phyloP scores from a whole-genome alignment of 2,888 invertebrate genomes.

The Leuctra nigra region DNA sequence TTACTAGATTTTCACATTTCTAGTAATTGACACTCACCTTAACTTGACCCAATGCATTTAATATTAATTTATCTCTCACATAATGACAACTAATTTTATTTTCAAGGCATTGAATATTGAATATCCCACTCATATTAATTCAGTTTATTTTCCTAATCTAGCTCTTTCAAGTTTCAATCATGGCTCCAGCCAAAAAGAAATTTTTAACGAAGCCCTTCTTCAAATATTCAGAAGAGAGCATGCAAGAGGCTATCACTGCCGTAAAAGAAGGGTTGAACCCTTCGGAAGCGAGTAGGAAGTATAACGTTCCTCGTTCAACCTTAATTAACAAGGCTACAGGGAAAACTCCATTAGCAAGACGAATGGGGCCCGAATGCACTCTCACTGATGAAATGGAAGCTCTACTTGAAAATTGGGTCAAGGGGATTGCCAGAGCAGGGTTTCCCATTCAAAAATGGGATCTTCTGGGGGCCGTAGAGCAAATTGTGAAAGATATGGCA shows the following conservation, averaged over 20 bases:
- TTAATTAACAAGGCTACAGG: background rate
- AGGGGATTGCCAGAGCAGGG: slow-evolving; percentile 24
- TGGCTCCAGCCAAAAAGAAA: background rate
- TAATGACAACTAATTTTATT: no score
- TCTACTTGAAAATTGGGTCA: slow-evolving; percentile 29
- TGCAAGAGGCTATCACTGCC: background rate
- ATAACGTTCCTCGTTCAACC: background rate
- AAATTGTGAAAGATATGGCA: slow-evolving; percentile 21
- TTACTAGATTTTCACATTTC: background rate
- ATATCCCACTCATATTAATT: background rate
- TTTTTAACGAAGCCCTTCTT: background rate
- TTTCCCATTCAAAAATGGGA: slow-evolving; percentile 29
- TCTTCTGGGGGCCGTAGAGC: slow-evolving; percentile 28
- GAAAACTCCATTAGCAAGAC: background rate
- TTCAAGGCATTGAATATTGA: no score
- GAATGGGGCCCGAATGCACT: slow-evolving; percentile 29
- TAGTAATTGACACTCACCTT: background rate
- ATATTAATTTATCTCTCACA: no score
- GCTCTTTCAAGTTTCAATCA: background rate
- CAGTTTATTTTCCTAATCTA: background rate
- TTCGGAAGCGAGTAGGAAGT: background rate
- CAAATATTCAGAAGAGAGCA: background rate
- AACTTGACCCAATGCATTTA: no score
- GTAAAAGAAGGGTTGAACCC: background rate
- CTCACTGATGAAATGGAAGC: slow-evolving; percentile 29